Evolutionary conservation across 1,140 invertebrate genomes (phyloP), one percentile per base, ranked within the genome.

Genomic region (Aphelenchoides besseyi): DNA sequence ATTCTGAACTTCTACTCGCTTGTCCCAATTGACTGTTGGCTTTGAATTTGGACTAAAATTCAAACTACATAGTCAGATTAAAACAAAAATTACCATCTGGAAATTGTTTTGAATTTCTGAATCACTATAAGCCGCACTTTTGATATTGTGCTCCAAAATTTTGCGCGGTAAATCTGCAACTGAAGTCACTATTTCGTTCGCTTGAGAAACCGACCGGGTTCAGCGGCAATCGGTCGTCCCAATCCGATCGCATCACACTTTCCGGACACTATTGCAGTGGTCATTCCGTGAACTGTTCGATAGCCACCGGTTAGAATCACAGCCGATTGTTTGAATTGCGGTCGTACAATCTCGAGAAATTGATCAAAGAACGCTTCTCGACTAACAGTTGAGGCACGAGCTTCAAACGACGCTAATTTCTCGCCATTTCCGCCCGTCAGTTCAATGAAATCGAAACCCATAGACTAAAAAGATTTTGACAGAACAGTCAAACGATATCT

Each of bases 381-480:
- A 12, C n/a, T 33, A 28, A 55, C 53, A 9, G 77, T 79, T 1
- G 77, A 76, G 16, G 77, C 74, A 37, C 41, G 57, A 18, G 30
- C 35, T 37, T 71, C 59, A 16, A 36, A 18, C 41, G 41, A 23
- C 59, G 16, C 36, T 72, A 16, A 79, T 16, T 57, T 76, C 37
- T 79, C 77, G 52, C 67, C 64, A 29, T 71, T 80, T 12, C 77
- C 77, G 26, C 77, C 77, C 12, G 78, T 73, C 18, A 79, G 33
- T 55, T 79, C 76, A 23, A 78, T 57, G 41, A 78, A 78, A 35
- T 78, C 76, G 23, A 72, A 78, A 3, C 78, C 76, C 16, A 32
- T 61, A 3, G 26, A 8, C 66, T 71, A 29, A n/a, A 61, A 36
- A 35, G 28, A 33, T 32, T 26, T 26, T 18, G 32, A 16, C 12